Evolutionary conservation across 2,797 vertebrate genomes (phyloP).

Genomic region (Sibirionetta formosa): DNA sequence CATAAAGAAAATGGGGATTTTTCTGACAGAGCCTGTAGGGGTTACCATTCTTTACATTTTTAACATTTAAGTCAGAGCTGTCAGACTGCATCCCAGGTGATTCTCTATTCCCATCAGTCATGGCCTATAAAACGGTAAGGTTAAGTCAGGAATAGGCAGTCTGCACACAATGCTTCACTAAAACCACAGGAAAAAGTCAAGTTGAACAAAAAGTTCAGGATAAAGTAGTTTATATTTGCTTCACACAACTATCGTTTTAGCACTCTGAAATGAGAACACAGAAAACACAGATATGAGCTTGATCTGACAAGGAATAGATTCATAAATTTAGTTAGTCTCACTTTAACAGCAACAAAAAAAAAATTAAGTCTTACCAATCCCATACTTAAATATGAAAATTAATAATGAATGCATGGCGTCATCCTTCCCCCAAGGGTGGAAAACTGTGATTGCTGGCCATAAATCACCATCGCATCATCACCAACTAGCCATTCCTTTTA

Average conservation of each 20-base stretch:
- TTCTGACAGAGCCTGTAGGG: conserved; percentile 62
- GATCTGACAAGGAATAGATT: not conserved
- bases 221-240: not conserved
- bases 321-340: not conserved
- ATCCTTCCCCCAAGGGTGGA: not conserved
- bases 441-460: not conserved
- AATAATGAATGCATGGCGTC: not conserved
- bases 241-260: not conserved
- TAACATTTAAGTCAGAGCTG: conserved; percentile 69
- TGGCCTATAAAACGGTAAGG: conserved; percentile 31
- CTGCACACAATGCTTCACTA: conserved; percentile 3
- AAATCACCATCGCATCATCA: not conserved
- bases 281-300: not conserved
- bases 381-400: not conserved
- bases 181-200: not conserved
- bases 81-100: conserved; percentile 57
- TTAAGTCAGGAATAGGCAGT: conserved; percentile 47
- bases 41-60: conserved; percentile 59
- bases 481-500: fast-evolving
- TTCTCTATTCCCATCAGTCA: conserved; percentile 45
- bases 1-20: conserved; percentile 70
- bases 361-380: not conserved
- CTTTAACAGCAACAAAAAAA: not conserved
- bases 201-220: not conserved
- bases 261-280: not conserved